These are phyloP conservation scores for Leptinotarsa lineolata DNA, from an alignment of 1,140 invertebrate species.

Conservation along the genomic window DNA sequence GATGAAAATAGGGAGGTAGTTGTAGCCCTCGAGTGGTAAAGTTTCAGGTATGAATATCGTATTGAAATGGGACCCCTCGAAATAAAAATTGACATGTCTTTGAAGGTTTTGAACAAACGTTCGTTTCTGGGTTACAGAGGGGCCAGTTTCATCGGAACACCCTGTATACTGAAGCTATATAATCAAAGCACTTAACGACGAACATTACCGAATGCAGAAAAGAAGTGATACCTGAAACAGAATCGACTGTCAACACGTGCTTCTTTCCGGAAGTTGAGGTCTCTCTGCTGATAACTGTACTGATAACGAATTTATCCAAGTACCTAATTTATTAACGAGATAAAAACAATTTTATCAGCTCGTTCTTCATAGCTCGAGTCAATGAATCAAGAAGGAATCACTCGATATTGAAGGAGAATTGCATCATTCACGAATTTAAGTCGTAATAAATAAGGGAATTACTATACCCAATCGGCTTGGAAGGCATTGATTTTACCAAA, in stretches of 20 bases:
- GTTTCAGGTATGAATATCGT: too few relatives aligned
- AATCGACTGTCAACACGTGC: not conserved
- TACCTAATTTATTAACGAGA: not conserved
- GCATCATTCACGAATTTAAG: not conserved
- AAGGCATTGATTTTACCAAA: too few relatives aligned
- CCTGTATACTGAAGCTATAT: not conserved
- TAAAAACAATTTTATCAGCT: not conserved
- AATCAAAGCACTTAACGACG: not conserved
- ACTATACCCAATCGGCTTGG: too few relatives aligned
- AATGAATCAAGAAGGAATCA: not conserved
- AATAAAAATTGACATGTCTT: too few relatives aligned
- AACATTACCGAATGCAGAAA: not conserved
- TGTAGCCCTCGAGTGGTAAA: too few relatives aligned
- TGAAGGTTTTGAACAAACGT: too few relatives aligned
- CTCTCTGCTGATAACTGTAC: not conserved
- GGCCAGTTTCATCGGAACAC: not conserved
- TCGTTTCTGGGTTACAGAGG: too few relatives aligned
- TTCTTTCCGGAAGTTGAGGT: not conserved
- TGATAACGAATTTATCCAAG: not conserved
- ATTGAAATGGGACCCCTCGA: too few relatives aligned
- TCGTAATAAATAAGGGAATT: too few relatives aligned
- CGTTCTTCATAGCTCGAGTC: not conserved
- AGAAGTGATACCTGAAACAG: not conserved
- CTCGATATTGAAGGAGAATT: slow-evolving; percentile 1
- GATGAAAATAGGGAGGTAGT: too few relatives aligned